Percentiles rank a stretch among this genome's conserved stretches.
These are phyloP conservation scores for Sarcoramphus papa DNA, from an alignment of 2,797 vertebrate genomes.

Conservation along the genomic window DNA sequence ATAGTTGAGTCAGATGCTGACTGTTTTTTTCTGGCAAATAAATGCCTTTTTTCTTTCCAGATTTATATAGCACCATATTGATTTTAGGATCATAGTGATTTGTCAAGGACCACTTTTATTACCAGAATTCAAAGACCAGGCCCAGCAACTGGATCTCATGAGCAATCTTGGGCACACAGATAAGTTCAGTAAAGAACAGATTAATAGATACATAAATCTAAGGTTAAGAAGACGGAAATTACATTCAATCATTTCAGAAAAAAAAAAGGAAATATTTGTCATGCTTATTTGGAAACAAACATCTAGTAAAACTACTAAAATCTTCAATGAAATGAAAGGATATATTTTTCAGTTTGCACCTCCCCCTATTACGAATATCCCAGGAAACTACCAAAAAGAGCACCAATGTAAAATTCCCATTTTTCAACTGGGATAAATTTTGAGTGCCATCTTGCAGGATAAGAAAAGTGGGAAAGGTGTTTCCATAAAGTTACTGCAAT, in stretches of 20 bases:
- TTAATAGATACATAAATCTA: background rate
- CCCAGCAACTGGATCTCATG: background rate
- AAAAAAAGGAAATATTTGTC: background rate
- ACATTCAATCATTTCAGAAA: background rate
- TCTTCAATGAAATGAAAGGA: background rate
- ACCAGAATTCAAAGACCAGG: background rate
- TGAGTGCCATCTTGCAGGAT: background rate
- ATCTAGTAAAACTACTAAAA: background rate
- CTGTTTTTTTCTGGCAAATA: background rate
- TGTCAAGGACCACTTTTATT: background rate
- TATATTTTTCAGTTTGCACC: background rate
- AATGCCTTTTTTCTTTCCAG: background rate
- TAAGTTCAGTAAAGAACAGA: background rate
- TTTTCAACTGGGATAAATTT: background rate
- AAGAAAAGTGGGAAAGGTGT: background rate
- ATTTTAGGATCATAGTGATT: background rate
- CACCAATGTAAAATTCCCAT: background rate
- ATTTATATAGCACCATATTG: background rate
- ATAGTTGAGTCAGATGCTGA: background rate
- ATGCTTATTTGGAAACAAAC: background rate
- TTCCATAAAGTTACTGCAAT: background rate
- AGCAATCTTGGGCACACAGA: background rate
- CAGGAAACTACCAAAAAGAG: background rate
- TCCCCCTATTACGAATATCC: background rate
- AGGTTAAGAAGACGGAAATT: background rate